Conservation (phyloP, 2,888 invertebrate species). For the Venusia cambrica region DNA sequence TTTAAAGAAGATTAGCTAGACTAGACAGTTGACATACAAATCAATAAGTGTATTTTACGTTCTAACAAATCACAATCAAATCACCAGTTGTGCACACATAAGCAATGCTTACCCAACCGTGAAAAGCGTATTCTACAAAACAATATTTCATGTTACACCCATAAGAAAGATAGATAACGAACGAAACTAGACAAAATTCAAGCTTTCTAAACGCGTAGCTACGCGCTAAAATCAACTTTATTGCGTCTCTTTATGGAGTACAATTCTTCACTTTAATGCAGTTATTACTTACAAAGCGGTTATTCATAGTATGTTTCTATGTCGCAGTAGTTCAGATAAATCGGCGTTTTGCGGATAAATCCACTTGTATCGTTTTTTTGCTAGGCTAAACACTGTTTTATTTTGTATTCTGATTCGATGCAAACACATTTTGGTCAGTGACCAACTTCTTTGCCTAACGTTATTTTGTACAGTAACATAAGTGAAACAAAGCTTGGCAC, state of each 20-base stretch:
- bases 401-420: conserved; percentile 8
- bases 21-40: too few relatives aligned
- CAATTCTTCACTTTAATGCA: conserved; percentile 10
- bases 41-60: too few relatives aligned
- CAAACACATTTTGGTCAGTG: too few relatives aligned
- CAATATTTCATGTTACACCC: conserved; percentile 18
- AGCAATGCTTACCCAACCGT: not conserved
- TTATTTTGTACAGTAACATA: too few relatives aligned
- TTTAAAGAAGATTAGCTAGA: too few relatives aligned
- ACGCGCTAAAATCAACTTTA: conserved; percentile 25
- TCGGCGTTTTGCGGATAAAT: conserved; percentile 37
- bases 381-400: conserved; percentile 8
- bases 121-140: conserved; percentile 8
- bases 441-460: too few relatives aligned
- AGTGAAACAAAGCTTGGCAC: too few relatives aligned
- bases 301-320: conserved; percentile 36
- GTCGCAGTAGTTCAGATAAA: conserved; percentile 36
- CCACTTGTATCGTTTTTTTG: conserved; percentile 24
- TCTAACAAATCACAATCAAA: too few relatives aligned
- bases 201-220: not conserved
- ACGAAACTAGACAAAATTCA: conserved; percentile 20
- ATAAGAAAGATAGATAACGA: conserved; percentile 34
- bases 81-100: not conserved
- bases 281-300: conserved; percentile 31
- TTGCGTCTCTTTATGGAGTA: conserved; percentile 1